phyloP scores from a whole-genome alignment of 2,113 vertebrate species.

The Mobula hypostoma region DNA sequence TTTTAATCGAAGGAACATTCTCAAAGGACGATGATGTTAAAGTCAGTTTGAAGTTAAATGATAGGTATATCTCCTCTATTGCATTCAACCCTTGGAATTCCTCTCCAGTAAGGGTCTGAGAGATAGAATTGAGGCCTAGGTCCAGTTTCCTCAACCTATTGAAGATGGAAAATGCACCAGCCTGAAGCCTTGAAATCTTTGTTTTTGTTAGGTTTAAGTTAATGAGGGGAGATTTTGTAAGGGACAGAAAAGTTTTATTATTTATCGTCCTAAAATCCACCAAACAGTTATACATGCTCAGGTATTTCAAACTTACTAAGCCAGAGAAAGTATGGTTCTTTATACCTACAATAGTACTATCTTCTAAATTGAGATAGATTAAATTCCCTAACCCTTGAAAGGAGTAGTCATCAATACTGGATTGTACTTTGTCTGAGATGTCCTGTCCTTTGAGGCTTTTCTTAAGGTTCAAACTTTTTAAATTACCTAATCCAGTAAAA shows the following conservation, averaged over 20 bases:
- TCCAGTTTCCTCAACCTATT: conserved; percentile 63
- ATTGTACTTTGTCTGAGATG: conserved; percentile 42
- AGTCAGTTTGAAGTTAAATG: conserved; percentile 62
- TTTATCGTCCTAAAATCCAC: conserved; percentile 59
- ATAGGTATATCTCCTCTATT: conserved; percentile 70
- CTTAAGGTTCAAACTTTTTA: conserved; percentile 66
- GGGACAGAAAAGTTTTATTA: conserved; percentile 70
- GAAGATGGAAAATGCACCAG: conserved; percentile 64
- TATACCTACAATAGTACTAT: conserved; percentile 56
- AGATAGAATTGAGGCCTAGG: conserved; percentile 77
- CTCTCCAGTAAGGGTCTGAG: conserved; percentile 66
- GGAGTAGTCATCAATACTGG: conserved; percentile 67
- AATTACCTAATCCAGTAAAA: conserved; percentile 67
- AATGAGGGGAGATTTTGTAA: conserved; percentile 66
- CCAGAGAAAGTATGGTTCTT: conserved; percentile 69
- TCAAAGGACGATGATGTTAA: conserved; percentile 67
- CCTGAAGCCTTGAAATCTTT: conserved; percentile 57
- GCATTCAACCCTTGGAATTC: conserved; percentile 75
- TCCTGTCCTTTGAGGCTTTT: conserved; percentile 52
- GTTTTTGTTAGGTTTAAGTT: conserved; percentile 73
- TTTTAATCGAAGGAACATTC: conserved; percentile 62
- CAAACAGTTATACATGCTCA: conserved; percentile 67
- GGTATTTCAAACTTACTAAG: conserved; percentile 61
- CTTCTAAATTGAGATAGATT: conserved; percentile 67
- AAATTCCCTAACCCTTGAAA: conserved; percentile 67